Evolutionary conservation across 1,140 invertebrate species (phyloP), one percentile per base, ranked within the genome.

Genomic region (Euglossa dilemma): DNA sequence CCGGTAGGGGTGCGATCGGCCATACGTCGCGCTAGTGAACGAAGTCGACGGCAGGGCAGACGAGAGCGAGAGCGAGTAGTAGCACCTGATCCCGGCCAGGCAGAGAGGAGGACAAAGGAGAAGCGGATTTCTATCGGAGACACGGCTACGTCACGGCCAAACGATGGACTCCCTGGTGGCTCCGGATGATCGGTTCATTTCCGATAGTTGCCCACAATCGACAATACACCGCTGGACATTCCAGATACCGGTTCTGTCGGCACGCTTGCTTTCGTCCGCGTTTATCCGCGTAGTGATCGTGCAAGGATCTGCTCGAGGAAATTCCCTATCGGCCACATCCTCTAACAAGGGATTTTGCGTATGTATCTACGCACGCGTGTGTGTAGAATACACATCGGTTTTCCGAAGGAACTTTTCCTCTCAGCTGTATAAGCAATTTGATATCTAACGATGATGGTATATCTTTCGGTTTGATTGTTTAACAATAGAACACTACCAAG

Each of bases 111-210:
- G 45, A 80, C 77, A 73, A 87, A 61, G 67, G 57, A 64, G 47
- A 18, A 70, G 23, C 8, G 54, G 61, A 73, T 87, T 80, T 88
- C 87, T 85, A 88, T 88, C 66, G 56, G 36, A 23, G 64, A 59
- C 56, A 63, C 57, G 72, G 72, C 43, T 45, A 80, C 84, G 83
- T 87, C 87, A 87, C 67, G 59, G 71, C 25, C 85, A 84, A 84
- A 81, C 85, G 81, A 69, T 50, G 43, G 43, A 50, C 67, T 69
- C 45, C 23, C 59, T 28, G n/a, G 52, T 50, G 67, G 47, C 61
- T 14, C 50, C 79, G 85, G 79, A 85, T 86, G 82, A 91, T 91
- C 87, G 82, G 79, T 87, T 90, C 90, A 89, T 90, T 90, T 90
- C 89, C 90, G 88, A 89, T 90, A 76, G 80, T 88, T 76, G 43